Base-by-base conservation (phyloP, 2,113 vertebrate species). In the Equus przewalskii region DNA sequence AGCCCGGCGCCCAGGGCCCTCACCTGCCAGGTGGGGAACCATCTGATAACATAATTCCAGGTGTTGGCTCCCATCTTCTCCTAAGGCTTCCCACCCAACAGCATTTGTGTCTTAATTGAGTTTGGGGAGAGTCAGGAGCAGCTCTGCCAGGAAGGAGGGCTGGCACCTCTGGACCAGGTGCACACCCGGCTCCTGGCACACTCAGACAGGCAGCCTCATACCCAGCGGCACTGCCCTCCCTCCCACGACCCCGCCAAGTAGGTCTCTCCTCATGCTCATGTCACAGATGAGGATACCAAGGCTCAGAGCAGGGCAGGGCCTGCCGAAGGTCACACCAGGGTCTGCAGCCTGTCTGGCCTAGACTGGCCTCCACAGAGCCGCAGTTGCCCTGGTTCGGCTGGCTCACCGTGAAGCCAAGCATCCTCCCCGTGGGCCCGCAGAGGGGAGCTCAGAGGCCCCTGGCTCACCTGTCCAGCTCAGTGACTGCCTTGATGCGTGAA, bases 21-120 rank as follows among this genome's bases (percentile, higher is more conserved):
- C 41, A 26, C 76, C 93, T 78, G 65, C 84, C 56, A 41, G 91
- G 84, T 58, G 85, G 86, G 78, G 73, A 89, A 58, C 58, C 36
- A 58, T 92, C 97, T 83, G 82, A 95, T 97, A 96, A 60, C 64
- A 16, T 79, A 67, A 75, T 89, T 81, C 93, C 88, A 88, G 85
- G 65, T 51, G 65, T 58, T 84, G 72, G 95, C 95, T 87, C 83
- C 80, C 11, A 21, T 76, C 51, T 36, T 60, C 91, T 96, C 67
- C 62, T 30, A 10, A 96, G 75, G n/a, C 70, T 87, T 88, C 75
- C 83, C 85, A 16, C 91, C 90, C 76, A 19, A 8, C 0, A 18
- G 91, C 3, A 0, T 93, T 70, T 80, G n/a, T 12, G 6, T 95
- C 92, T 78, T 96, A 70, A 93, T 81, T 94, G 82, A 64, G 62